Conservation (phyloP, 1,140 invertebrate species). For the Campoletis sonorensis region DNA sequence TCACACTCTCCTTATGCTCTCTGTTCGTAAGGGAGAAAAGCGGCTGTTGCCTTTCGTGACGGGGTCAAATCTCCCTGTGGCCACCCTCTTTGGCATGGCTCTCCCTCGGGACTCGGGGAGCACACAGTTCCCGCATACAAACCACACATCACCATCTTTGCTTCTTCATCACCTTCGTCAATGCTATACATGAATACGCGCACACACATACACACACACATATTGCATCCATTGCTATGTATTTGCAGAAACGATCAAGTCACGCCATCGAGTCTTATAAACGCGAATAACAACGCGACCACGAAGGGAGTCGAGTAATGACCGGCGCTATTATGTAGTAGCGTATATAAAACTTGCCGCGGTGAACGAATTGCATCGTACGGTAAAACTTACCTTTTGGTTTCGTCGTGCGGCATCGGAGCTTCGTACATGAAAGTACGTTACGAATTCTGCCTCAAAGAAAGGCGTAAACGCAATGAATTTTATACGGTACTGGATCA, state of each 20-base stretch:
- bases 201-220: background rate
- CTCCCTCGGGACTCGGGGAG: constrained; percentile 21
- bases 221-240: background rate
- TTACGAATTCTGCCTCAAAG: background rate
- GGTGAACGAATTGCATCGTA: constrained; percentile 41
- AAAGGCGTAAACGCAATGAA: background rate
- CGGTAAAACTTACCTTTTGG: constrained; percentile 21
- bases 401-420: constrained; percentile 3
- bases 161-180: constrained; percentile 20
- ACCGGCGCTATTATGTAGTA: constrained; percentile 54
- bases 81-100: constrained; percentile 8
- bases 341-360: constrained; percentile 52
- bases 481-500: constrained; percentile 47
- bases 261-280: constrained; percentile 58
- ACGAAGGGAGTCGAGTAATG: constrained; percentile 49
- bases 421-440: background rate
- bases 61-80: constrained; percentile 32
- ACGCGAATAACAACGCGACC: constrained; percentile 28
- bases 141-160: constrained; percentile 24
- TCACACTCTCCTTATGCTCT: background rate
- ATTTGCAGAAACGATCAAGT: constrained; percentile 56
- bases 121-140: constrained; percentile 33
- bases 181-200: background rate
- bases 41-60: constrained; percentile 44
- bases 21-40: constrained; percentile 23